Conservation (phyloP, 1,140 invertebrate genomes). For the Trichonephila inaurata region DNA sequence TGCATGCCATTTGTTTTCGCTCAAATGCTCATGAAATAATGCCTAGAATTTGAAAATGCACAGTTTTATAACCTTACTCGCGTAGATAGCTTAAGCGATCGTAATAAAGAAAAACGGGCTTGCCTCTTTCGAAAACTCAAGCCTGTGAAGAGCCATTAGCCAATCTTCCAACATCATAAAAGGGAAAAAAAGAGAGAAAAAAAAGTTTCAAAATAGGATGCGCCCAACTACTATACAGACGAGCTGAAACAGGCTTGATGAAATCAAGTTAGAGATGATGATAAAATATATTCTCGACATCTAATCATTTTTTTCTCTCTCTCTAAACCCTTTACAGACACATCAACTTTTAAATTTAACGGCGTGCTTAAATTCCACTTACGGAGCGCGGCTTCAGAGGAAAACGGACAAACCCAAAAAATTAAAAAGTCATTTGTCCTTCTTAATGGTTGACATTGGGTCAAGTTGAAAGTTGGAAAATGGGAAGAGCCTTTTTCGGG, state of each 20-base stretch:
- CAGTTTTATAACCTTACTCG: no score
- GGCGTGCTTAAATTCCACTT: not conserved
- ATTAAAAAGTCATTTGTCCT: conserved; percentile 6
- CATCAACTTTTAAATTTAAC: not conserved
- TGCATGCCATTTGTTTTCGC: no score
- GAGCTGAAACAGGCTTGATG: not conserved
- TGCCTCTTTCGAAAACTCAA: not conserved
- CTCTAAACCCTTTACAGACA: not conserved
- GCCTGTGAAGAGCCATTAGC: not conserved
- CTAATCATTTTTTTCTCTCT: not conserved
- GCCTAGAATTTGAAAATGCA: no score
- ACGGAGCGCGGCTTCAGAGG: not conserved
- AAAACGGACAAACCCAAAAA: not conserved
- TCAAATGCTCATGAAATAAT: no score
- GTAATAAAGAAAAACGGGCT: not conserved
- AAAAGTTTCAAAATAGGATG: not conserved
- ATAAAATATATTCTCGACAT: not conserved
- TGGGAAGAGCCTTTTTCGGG: not conserved
- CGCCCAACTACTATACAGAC: not conserved
- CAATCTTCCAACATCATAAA: not conserved
- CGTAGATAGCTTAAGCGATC: no score
- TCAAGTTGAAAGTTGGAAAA: conserved; percentile 13
- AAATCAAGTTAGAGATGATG: not conserved
- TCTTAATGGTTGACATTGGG: not conserved
- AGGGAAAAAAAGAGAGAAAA: not conserved